Evolutionary conservation across 35 echinoderm and acorn worm genomes (phyloP), one percentile per base, ranked within the genome.

Genomic region (Hemicentrotus pulcherrimus): DNA sequence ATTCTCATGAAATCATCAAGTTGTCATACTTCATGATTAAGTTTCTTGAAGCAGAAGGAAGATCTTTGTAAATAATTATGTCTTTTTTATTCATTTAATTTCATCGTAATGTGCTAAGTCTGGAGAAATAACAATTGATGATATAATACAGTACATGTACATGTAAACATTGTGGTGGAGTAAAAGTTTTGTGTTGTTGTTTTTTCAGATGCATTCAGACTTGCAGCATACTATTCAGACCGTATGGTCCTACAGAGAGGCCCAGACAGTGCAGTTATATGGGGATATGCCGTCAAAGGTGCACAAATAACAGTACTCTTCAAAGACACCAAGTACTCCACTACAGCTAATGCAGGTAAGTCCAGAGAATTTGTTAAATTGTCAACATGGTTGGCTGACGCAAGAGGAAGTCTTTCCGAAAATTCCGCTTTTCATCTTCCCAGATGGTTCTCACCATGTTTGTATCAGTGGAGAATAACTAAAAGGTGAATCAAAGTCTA

Each of bases 161-260:
- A 86, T 86, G 85, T 86, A 86, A 0, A 86, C 31, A 86, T 86
- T 24, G 19, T 24, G 19, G 85, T 86, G 31, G 19, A 86, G 19
- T 24, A 24, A 86, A 24, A 31, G 19, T 24, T 86, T 55, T 55
- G 11, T 15, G 10, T 41, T 3, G 3, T 32, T 91, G 16, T 47
- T 14, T 92, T 47, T 32, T 31, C 58, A 94, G 47, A 94, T 94
- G 18, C 58, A 61, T 96, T 97, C 70, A 46, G 86, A 28, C 61
- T 99, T 16, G 97, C 98, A 46, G 48, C 97, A 48, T 97, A 99
- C 89, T 99, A 99, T 87, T 94, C 60, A 22, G 95, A 97, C 92
- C 96, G 96, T 91, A 99, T 99, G 98, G 98, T 99, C 12, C 86
- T 99, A 18, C 98, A 99, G 94, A 97, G 95, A 94, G 96, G 60